phyloP scores from a whole-genome alignment of 2,113 vertebrate species.

The Cairina moschata region DNA sequence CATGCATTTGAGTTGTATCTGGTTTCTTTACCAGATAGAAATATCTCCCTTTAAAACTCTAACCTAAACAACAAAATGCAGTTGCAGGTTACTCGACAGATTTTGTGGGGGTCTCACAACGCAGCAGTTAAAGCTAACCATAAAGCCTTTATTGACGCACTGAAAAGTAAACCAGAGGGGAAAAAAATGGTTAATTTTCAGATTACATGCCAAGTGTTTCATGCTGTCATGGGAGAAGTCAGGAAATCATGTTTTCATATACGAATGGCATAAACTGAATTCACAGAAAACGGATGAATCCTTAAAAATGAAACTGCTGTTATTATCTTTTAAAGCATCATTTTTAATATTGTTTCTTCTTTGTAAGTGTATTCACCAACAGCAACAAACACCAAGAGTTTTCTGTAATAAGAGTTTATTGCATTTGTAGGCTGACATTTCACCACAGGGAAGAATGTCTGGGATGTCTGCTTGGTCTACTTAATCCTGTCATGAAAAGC shows the following conservation, averaged over 20 bases:
- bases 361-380: neutral
- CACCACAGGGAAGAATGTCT: neutral
- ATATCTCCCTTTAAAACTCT: neutral
- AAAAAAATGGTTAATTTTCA: neutral
- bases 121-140: neutral
- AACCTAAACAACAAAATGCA: neutral
- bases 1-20: neutral
- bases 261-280: neutral
- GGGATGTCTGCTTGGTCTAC: neutral
- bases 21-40: neutral
- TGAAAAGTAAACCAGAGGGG: neutral
- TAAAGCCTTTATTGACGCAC: neutral
- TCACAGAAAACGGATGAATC: neutral
- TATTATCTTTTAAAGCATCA: neutral
- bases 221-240: neutral
- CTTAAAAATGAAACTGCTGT: neutral
- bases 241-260: neutral
- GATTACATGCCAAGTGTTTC: neutral
- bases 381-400: neutral
- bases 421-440: neutral
- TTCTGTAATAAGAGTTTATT: neutral
- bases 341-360: neutral
- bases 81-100: neutral
- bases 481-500: conserved; percentile 1
- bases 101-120: neutral